Base-by-base conservation (phyloP, 2,888 invertebrate genomes). In the Oasisia sp. region DNA sequence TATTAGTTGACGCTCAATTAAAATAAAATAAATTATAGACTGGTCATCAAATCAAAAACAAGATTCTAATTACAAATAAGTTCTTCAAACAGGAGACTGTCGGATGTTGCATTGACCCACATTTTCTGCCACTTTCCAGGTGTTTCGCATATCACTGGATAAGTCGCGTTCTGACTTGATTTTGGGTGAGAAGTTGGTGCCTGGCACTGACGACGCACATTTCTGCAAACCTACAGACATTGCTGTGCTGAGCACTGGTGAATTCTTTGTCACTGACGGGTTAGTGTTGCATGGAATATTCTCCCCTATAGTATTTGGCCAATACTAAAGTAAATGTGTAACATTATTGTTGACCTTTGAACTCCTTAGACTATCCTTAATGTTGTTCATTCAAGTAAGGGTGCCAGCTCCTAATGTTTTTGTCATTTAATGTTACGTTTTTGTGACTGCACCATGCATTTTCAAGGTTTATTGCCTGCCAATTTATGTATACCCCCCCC, bases 181-280 rank as follows among this genome's bases (percentile, higher is more conserved):
- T 0, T 97, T 99, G 93, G 99, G 99, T 0, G 97, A 98, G 95
- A 97, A 97, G 8, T 98, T 99, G 95, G 97, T 97, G 91, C 98
- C 99, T 0, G 99, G 99, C 93, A 97, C 97, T 91, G 98, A 98
- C 91, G 97, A 97, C 7, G 97, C 97, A 0, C 98, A 98, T 94
- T 97, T 99, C 93, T 99, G 99, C 96, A 98, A 99, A 97, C 99
- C 99, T 0, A 99, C 99, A 0, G 98, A 98, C 32, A 98, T 99
- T 9, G 99, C 99, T 0, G 98, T 99, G 0, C 98, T 98, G 8
- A 97, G 97, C 1, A 98, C 98, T 1, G 99, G 99, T 45, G 95
- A 96, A 32, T 97, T 99, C 95, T 99, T 99, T 95, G 98, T 99
- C 3, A 98, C 99, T 32, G 99, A 99, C 96, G 99, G 99, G 95